Percentiles rank a stretch among this genome's conserved stretches.
Conservation (phyloP, 2,113 vertebrate species). For the Ctenodactylus gundi region DNA sequence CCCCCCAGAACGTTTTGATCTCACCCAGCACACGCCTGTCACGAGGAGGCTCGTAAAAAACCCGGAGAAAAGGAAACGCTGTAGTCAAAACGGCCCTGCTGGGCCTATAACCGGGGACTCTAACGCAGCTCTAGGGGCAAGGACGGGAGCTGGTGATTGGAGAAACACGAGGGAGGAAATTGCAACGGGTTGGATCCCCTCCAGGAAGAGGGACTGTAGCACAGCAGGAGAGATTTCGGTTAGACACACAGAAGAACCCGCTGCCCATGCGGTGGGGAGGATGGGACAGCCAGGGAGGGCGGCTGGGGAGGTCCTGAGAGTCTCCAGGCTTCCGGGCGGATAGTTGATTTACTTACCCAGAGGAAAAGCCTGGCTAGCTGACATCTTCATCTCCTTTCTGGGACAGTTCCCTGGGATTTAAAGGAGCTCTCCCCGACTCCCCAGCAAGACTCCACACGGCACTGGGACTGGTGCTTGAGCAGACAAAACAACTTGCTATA, state of each 20-base stretch:
- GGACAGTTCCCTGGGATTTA: conserved; percentile 34
- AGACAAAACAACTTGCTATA: conserved; percentile 57
- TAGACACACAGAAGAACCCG: conserved; percentile 15
- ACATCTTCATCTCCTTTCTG: conserved; percentile 40
- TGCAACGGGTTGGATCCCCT: neutral
- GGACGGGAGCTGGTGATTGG: neutral
- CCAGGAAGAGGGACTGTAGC: neutral
- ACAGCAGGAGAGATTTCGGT: conserved; percentile 52
- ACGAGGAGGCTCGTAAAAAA: conserved; percentile 64
- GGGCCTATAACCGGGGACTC: conserved; percentile 49
- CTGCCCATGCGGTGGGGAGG: neutral
- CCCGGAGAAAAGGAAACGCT: conserved; percentile 50
- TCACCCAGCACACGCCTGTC: conserved; percentile 58
- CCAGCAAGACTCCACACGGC: neutral
- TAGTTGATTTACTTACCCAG: neutral
- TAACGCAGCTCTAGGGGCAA: conserved; percentile 1
- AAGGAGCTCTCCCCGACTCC: neutral
- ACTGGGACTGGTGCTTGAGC: conserved; percentile 28
- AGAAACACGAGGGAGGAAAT: conserved; percentile 48
- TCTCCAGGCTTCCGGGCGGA: neutral
- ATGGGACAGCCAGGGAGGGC: neutral
- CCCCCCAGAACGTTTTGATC: conserved; percentile 75
- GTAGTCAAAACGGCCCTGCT: conserved; percentile 48
- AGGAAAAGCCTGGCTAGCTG: neutral
- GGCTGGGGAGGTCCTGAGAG: neutral